Conservation (phyloP, 2,888 invertebrate genomes). For the Erebia ligea region DNA sequence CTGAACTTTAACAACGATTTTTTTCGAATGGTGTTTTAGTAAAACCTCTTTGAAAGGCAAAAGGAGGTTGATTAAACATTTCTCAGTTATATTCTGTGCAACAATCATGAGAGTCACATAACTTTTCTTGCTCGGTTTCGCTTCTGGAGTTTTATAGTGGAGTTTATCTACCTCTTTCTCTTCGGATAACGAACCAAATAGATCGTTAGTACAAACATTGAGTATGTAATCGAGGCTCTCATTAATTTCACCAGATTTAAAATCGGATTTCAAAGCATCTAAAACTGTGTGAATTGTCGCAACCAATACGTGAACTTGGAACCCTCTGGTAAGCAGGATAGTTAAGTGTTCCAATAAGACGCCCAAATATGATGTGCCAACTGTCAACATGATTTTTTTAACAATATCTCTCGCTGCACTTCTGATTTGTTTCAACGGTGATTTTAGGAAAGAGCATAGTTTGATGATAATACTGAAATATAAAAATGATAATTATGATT, state of each 20-base stretch:
- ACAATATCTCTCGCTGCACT: conserved; percentile 94
- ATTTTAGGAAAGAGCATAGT: conserved; percentile 94
- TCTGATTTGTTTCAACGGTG: conserved; percentile 93
- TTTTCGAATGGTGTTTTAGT: conserved; percentile 90
- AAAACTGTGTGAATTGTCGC: conserved; percentile 94
- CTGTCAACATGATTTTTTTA: conserved; percentile 92
- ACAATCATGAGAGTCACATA: conserved; percentile 92
- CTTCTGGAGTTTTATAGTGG: conserved; percentile 90
- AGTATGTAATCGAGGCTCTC: conserved; percentile 89
- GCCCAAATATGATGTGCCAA: conserved; percentile 92
- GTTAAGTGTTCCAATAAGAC: conserved; percentile 91
- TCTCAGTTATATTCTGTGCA: conserved; percentile 90
- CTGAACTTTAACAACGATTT: conserved; percentile 90
- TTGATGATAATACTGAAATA: conserved; percentile 91
- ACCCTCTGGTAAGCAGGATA: conserved; percentile 92
- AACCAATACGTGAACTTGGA: conserved; percentile 96
- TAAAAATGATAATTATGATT: conserved; percentile 15
- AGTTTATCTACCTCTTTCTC: conserved; percentile 96
- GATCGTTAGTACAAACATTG: conserved; percentile 92
- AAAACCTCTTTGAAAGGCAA: conserved; percentile 92
- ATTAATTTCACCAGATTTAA: conserved; percentile 91
- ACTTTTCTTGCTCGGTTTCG: conserved; percentile 92
- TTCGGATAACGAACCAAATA: conserved; percentile 94
- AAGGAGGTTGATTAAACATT: conserved; percentile 89
- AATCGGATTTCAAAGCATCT: conserved; percentile 86